Evolutionary conservation across 2,113 vertebrate genomes (phyloP).

Genomic region (Meles meles): DNA sequence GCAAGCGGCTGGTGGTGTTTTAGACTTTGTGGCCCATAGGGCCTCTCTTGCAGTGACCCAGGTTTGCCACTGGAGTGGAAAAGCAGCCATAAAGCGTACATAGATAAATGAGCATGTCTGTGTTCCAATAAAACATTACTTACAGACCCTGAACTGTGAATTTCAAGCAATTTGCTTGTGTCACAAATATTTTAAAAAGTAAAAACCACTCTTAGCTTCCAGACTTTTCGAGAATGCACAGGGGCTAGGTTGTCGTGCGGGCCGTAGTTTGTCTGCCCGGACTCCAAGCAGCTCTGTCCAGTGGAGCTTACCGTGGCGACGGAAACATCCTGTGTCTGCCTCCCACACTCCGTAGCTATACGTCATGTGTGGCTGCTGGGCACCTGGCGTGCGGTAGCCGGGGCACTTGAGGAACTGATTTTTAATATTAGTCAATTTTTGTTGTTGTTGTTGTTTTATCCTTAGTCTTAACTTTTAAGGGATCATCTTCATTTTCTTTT

Average conservation of each 20-base stretch:
- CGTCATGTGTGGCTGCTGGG: not conserved
- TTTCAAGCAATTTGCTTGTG: not conserved
- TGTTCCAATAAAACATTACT: not conserved
- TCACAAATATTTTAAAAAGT: not conserved
- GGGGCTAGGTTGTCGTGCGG: too few species aligned
- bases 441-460: too few species aligned
- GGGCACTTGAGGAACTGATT: not conserved
- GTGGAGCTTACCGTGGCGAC: rapidly evolving
- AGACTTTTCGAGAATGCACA: rapidly evolving
- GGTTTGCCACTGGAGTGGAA: rapidly evolving
- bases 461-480: too few species aligned
- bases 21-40: not conserved
- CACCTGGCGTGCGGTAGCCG: not conserved
- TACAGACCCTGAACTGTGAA: not conserved
- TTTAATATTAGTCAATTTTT: not conserved
- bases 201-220: not conserved
- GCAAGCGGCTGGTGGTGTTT: not conserved
- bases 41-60: not conserved
- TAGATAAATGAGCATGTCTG: not conserved
- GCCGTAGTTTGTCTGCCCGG: too few species aligned
- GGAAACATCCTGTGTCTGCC: rapidly evolving
- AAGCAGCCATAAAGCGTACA: rapidly evolving
- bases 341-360: too few species aligned
- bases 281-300: rapidly evolving
- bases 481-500: too few species aligned